Conservation (phyloP, 1,140 invertebrate genomes). For the Neodiprion lecontei region DNA sequence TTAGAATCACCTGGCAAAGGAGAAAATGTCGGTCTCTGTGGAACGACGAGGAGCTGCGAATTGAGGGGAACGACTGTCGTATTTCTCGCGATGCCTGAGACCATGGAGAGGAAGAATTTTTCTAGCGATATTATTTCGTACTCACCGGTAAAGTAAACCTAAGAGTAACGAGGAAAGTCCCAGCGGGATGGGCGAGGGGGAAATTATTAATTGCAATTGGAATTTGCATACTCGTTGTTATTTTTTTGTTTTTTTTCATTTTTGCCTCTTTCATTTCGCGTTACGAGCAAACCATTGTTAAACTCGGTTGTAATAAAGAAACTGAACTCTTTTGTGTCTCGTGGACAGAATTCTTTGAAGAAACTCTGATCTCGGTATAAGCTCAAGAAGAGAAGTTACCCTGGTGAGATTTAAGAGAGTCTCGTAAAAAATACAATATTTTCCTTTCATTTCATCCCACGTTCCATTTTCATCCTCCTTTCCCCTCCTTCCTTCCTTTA, state of each 20-base stretch:
- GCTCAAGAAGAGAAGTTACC: constrained; percentile 18
- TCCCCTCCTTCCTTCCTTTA: not conserved
- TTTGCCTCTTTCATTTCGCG: not conserved
- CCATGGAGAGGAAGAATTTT: too few relatives aligned
- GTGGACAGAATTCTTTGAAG: constrained; percentile 9
- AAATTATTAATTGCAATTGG: too few relatives aligned
- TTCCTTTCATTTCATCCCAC: constrained; percentile 37
- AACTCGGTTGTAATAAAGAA: constrained; percentile 13
- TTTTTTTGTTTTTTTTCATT: not conserved
- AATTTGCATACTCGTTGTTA: too few relatives aligned
- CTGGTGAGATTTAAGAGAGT: not conserved
- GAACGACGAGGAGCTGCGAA: too few relatives aligned
- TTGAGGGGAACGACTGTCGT: too few relatives aligned
- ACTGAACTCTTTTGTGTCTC: constrained; percentile 14
- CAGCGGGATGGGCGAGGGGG: too few relatives aligned
- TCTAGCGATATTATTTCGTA: too few relatives aligned
- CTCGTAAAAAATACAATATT: constrained; percentile 44
- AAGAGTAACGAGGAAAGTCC: too few relatives aligned
- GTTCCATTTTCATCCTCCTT: constrained; percentile 4
- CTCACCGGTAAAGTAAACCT: too few relatives aligned
- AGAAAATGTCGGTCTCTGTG: too few relatives aligned
- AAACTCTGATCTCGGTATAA: constrained; percentile 13
- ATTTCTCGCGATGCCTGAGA: too few relatives aligned
- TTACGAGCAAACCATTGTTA: not conserved
- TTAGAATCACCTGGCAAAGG: too few relatives aligned